Base-by-base conservation (phyloP, 2,113 vertebrate species). In the Brevimyrus niger region DNA sequence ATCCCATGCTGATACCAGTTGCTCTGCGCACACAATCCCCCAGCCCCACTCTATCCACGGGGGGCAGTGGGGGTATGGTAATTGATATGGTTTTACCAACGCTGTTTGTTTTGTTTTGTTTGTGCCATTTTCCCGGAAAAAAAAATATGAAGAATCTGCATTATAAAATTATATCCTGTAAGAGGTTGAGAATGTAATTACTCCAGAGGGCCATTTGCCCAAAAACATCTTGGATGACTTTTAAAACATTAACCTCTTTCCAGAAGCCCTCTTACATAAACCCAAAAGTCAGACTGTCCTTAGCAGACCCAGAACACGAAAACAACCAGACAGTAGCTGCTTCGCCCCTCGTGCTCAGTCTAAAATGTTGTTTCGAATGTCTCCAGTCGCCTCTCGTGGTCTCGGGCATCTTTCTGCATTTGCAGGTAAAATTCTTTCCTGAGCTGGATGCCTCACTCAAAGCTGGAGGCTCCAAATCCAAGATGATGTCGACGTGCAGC, bases 1-100 rank as follows among this genome's bases (percentile, higher is more conserved):
- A 93, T 93, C 94, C 94, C 91, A 92, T 89, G 90, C 92, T 91
- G 61, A 38, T 92, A 92, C 94, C 92, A 94, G 90, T 91, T 92
- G 92, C 92, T 90, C 92, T 88, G 82, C 92, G 93, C 93, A 94
- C 94, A 92, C 91, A 88, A 90, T 88, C 92, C 89, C 89, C 93
- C 91, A 76, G 92, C 91, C 89, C 92, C 88, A 90, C 38, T 61
- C 21, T 46, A 61, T 84, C 82, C 83, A 55, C 6, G 5, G 42
- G 44, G 44, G 51, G 21, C 2, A 6, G 11, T 0, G 23, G 80
- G 27, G 53, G 76, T 31, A 61, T 13, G n/a, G 23, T 61, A 84
- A 89, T 84, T 84, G 38, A 58, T 35, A 61, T 23, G 27, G 23
- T 44, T 61, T 85, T 58, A 55, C 10, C 38, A 55, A 44, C 27